Conservation (phyloP, 1,140 invertebrate species). For the Contarinia nasturtii region DNA sequence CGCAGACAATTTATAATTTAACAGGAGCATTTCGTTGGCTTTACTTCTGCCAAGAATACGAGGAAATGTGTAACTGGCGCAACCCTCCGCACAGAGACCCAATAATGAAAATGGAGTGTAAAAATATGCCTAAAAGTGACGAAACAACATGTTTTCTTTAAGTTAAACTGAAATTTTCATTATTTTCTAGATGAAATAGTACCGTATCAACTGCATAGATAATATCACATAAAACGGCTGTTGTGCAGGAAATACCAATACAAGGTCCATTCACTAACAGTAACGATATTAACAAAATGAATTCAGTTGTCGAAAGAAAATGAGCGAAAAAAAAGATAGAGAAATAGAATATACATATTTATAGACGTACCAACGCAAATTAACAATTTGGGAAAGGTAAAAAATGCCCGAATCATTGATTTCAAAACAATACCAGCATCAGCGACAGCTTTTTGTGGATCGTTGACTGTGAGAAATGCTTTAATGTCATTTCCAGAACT, state of each 20-base stretch:
- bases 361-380: no score
- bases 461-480: slow-evolving; percentile 1
- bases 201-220: slow-evolving; percentile 67
- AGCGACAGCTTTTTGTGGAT: slow-evolving; percentile 10
- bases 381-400: slow-evolving; percentile 75
- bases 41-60: slow-evolving; percentile 53
- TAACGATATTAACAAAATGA: no score
- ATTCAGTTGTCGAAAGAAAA: no score
- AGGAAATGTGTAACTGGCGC: slow-evolving; percentile 69
- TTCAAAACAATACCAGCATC: slow-evolving; percentile 23
- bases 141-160: not conserved
- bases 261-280: slow-evolving; percentile 92
- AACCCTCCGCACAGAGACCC: slow-evolving; percentile 65
- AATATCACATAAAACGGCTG: slow-evolving; percentile 67
- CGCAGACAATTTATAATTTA: slow-evolving; percentile 61
- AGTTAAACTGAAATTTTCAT: not conserved
- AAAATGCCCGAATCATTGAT: slow-evolving; percentile 56
- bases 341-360: no score
- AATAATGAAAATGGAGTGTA: slow-evolving; percentile 66
- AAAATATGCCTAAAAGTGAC: slow-evolving; percentile 51
- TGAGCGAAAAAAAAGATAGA: no score
- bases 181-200: slow-evolving; percentile 5
- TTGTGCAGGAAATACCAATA: slow-evolving; percentile 75
- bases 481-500: slow-evolving; percentile 77
- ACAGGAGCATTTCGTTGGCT: slow-evolving; percentile 62